Conservation (phyloP, 2,888 invertebrate species). For the Drosophila lacicola region DNA sequence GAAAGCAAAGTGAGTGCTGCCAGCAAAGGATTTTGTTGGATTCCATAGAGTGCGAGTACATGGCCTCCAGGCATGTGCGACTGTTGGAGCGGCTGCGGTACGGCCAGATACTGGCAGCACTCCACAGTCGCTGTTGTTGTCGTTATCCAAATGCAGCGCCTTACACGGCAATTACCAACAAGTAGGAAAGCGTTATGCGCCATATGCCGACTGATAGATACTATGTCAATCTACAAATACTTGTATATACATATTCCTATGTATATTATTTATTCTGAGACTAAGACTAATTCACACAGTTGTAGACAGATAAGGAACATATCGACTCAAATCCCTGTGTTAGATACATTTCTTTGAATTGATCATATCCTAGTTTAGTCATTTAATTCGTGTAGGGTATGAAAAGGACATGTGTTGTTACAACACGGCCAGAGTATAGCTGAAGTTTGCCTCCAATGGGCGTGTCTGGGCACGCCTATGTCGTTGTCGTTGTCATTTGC, state of each 20-base stretch:
- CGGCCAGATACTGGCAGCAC: background rate
- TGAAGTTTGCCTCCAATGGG: conserved; percentile 9
- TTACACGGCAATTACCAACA: conserved; percentile 32
- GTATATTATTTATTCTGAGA: too few species aligned
- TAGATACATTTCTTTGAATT: too few species aligned
- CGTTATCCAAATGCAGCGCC: conserved; percentile 27
- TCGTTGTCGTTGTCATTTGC: conserved; percentile 21
- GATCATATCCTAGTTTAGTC: background rate
- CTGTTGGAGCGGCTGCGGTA: background rate
- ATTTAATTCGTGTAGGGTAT: background rate
- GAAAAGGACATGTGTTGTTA: conserved; percentile 39
- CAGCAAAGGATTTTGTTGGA: conserved; percentile 13
- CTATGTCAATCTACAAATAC: background rate
- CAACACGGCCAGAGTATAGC: background rate
- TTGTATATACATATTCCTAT: too few species aligned
- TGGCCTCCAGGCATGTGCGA: too few species aligned
- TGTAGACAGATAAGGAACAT: too few species aligned
- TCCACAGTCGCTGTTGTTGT: background rate
- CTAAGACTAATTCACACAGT: background rate
- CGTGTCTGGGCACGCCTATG: conserved; percentile 23
- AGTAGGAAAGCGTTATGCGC: background rate
- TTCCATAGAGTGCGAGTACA: conserved; percentile 1
- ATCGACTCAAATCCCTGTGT: too few species aligned
- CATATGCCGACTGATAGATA: background rate
- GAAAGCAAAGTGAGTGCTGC: conserved; percentile 9